Percentiles rank a stretch among this genome's conserved stretches.
These are phyloP conservation scores for Dromius quadrimaculatus DNA, from an alignment of 2,888 invertebrate genomes.

Conservation along the genomic window DNA sequence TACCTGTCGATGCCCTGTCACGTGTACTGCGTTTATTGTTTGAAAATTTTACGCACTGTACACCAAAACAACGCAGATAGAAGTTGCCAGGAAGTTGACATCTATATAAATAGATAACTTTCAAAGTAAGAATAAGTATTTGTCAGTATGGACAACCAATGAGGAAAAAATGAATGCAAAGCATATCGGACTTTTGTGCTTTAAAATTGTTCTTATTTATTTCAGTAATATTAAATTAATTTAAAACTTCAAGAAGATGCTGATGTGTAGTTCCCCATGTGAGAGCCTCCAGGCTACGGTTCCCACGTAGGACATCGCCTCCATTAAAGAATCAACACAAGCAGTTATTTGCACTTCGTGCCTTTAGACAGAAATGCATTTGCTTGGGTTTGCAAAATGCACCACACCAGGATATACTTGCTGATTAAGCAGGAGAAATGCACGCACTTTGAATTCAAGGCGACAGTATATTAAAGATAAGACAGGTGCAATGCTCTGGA, in stretches of 20 bases:
- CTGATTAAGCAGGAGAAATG: slow-evolving; percentile 2
- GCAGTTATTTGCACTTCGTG: not conserved
- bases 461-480: not conserved
- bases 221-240: too few species aligned
- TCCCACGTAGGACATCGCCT: slow-evolving; percentile 13
- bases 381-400: slow-evolving; percentile 2
- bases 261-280: slow-evolving; percentile 1
- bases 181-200: too few species aligned
- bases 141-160: too few species aligned
- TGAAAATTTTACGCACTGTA: too few species aligned
- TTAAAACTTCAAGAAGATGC: too few species aligned
- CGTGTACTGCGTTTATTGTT: too few species aligned
- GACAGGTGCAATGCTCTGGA: slow-evolving; percentile 9
- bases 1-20: not conserved
- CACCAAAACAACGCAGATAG: too few species aligned
- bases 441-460: slow-evolving; percentile 10
- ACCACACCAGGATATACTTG: not conserved
- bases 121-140: too few species aligned
- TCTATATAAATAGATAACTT: too few species aligned
- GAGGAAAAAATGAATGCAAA: too few species aligned
- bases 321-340: not conserved
- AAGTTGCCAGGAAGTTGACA: too few species aligned
- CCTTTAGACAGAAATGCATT: not conserved
- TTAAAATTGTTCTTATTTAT: too few species aligned
- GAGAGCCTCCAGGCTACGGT: not conserved